Evolutionary conservation across 2,113 vertebrate genomes (phyloP), one percentile per base, ranked within the genome.

Genomic region (Nothocercus nigrocapillus): DNA sequence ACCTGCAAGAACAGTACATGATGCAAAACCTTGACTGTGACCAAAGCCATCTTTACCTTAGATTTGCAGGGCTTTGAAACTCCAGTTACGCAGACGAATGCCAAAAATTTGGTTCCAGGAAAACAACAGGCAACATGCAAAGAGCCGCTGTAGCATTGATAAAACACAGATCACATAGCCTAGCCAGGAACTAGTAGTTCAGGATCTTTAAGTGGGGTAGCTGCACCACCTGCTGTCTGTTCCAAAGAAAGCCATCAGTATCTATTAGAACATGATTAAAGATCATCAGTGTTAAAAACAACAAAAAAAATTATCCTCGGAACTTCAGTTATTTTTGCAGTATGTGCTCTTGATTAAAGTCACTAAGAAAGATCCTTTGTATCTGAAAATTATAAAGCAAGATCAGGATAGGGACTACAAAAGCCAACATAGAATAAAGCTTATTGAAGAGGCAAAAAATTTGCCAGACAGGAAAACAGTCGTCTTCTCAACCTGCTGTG

Each of bases 211-310:
- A 1, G 3, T 34, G 82, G 90, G 68, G 66, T 64, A 82, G 84
- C 22, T 94, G 97, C 95, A 97, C 98, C 97, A 97, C 93, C 98
- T 98, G 96, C 97, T 96, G 97, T 84, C 94, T 88, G 79, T 27
- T 90, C 7, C 4, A 8, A 17, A 64, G 62, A 74, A 79, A 85
- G 51, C 64, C 21, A 82, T 15, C 66, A 75, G 28, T 2, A 6
- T n/a, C 73, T 69, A 47, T 64, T 11, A 75, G 42, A 81, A 88
- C 54, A 6, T 40, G 38, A 78, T 56, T 67, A 51, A 90, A 81
- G 34, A 68, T 6, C 7, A 67, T 56, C 5, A 51, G 32, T 53
- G 82, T 47, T 30, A 76, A 40, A 30, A 28, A 24, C 73, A 49
- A 40, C 30, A 28, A 24, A 77, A 77, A 94, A n/a, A 54, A 74